These are phyloP conservation scores for Rhopalosiphum maidis DNA, from an alignment of 1,140 invertebrate species.

Conservation along the genomic window DNA sequence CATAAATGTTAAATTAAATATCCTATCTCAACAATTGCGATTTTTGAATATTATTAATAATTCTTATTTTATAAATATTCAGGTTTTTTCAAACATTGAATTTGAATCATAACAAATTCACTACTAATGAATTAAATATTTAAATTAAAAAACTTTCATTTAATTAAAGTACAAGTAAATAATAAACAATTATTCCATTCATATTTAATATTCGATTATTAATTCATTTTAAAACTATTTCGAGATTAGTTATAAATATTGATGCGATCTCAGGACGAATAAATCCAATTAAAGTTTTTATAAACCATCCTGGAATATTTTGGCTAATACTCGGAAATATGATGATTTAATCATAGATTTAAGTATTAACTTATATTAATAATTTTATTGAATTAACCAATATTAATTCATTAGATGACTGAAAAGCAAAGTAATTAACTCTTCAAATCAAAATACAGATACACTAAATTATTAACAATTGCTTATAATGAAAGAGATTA, in stretches of 20 bases:
- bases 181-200: not conserved
- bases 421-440: not conserved
- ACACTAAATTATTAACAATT: slow-evolving; percentile 57
- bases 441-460: no score
- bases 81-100: not conserved
- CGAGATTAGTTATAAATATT: not conserved
- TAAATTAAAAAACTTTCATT: not conserved
- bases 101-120: not conserved
- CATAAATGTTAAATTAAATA: no score
- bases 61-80: slow-evolving; percentile 17
- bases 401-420: slow-evolving; percentile 15
- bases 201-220: not conserved
- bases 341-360: slow-evolving; percentile 74
- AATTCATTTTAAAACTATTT: not conserved
- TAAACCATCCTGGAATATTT: not conserved
- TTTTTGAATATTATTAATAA: not conserved
- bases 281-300: not conserved
- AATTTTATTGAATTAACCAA: slow-evolving; percentile 72
- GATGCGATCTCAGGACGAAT: not conserved
- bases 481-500: not conserved
- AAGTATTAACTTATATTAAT: not conserved
- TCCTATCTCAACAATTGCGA: no score
- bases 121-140: no score
- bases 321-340: slow-evolving; percentile 78
- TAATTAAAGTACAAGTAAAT: not conserved